Evolutionary conservation across 2,113 vertebrate genomes (phyloP), one percentile per base, ranked within the genome.

Genomic region (Anthoscopus minutus): DNA sequence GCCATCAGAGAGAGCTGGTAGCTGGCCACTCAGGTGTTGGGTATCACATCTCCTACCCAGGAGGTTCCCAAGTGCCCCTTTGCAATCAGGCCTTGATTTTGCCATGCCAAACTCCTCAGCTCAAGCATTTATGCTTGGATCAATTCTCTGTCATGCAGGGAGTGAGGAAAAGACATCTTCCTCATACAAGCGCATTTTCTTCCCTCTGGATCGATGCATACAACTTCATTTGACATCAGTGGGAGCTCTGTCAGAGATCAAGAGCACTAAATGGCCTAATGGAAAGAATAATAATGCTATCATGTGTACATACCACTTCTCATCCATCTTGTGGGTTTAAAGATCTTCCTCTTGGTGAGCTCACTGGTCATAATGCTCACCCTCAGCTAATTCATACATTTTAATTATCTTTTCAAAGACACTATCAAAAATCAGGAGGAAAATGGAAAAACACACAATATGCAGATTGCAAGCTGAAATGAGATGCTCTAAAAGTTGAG

Each of bases 241-340:
- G 31, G 56, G 69, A 93, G 83, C 48, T 90, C 72, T 86, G 80
- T 92, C 69, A 45, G 60, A 74, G 77, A 95, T 86, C 80, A 91
- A 89, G 94, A 91, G 77, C 91, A 76, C 80, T 74, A 94, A 95
- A 86, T 56, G 71, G 91, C 72, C 60, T 93, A 88, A 91, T 92
- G 88, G 95, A 91, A 93, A 78, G 64, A 90, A 86, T 86, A 92
- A 92, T 74, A 92, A 88, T 31, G 42, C 25, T 91, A 56, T 78
- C 82, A 67, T 44, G 42, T 5, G 0, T 84, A 27, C 9, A 1
- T 30, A 67, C 15, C 0, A 2, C 67, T 88, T 78, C 80, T 86
- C 88, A 86, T 74, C 76, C 70, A 54, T 84, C 86, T 58, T 74
- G 80, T 3, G 11, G 47, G 56, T 86, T 95, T 92, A 92, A 90